phyloP scores from a whole-genome alignment of 2,888 invertebrate species.

The Romanomermis culicivorax region DNA sequence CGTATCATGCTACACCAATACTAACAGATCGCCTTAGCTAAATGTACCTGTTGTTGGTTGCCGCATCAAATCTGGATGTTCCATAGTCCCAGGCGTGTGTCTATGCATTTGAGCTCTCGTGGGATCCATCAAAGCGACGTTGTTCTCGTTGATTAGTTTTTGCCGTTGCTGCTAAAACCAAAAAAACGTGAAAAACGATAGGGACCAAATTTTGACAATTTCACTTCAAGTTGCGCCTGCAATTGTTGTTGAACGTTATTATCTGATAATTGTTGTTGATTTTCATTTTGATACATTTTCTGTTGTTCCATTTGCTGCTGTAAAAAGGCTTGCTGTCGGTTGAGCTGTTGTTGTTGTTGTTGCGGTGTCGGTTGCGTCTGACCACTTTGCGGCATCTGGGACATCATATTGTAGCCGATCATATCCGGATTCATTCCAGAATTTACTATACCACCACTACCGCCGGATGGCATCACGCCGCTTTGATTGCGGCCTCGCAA shows the following conservation, averaged over 20 bases:
- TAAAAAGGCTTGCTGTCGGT: background rate
- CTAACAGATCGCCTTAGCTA: no score
- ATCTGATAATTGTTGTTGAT: no score
- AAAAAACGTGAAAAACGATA: background rate
- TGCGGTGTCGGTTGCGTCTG: background rate
- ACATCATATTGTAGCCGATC: background rate
- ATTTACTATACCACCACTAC: background rate
- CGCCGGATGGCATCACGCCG: background rate
- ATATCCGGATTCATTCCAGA: no score
- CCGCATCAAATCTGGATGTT: background rate
- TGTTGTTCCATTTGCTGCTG: background rate
- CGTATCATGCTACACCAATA: no score
- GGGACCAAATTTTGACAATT: background rate
- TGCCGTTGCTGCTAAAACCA: background rate
- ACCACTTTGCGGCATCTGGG: background rate
- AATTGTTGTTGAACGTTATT: background rate
- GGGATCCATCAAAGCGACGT: background rate
- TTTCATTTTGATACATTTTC: background rate
- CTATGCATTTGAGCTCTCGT: background rate
- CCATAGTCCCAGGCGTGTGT: background rate
- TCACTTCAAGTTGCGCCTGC: background rate
- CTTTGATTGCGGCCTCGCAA: background rate
- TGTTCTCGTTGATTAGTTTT: background rate
- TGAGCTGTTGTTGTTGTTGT: background rate
- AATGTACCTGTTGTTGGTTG: background rate